Conservation (phyloP, 2,113 vertebrate species). For the Pseudorhombus dupliciocellatus region DNA sequence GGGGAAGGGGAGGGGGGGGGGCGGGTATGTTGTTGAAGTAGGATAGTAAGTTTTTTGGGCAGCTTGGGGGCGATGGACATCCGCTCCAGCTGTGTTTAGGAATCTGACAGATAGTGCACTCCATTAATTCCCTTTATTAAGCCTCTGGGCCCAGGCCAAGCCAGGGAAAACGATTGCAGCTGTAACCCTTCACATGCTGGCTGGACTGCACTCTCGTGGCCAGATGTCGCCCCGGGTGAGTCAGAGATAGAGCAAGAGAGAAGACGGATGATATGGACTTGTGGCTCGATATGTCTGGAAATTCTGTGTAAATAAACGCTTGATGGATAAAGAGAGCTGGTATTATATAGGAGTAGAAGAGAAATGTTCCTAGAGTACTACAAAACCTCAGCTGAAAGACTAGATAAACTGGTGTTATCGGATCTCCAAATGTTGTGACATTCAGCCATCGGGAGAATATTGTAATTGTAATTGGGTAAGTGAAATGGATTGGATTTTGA, state of each 20-base stretch:
- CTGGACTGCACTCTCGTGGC: conserved; percentile 44
- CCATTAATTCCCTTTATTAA: conserved; percentile 86
- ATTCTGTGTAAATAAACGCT: conserved; percentile 11
- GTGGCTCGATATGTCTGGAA: conserved; percentile 26
- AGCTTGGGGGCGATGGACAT: conserved; percentile 80
- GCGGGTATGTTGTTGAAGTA: conserved; percentile 65
- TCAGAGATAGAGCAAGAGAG: conserved; percentile 21
- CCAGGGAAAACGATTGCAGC: conserved; percentile 76
- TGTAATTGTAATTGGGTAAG: conserved; percentile 57
- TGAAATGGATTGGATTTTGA: conserved; percentile 58
- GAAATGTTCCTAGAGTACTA: neutral
- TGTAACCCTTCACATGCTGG: conserved; percentile 80
- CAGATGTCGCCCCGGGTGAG: conserved; percentile 47
- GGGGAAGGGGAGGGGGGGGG: conserved; percentile 47
- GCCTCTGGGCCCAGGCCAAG: conserved; percentile 80
- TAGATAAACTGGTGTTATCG: conserved; percentile 37
- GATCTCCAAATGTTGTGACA: conserved; percentile 46
- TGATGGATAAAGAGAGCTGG: neutral
- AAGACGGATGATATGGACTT: conserved; percentile 12
- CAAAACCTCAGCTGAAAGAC: conserved; percentile 7
- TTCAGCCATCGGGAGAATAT: conserved; percentile 47
- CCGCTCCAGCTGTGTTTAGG: conserved; percentile 87
- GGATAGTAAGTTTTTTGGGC: conserved; percentile 74
- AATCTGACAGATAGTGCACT: conserved; percentile 85
- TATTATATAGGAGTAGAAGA: neutral